phyloP scores from a whole-genome alignment of 1,140 invertebrate species.

The Diprion similis region DNA sequence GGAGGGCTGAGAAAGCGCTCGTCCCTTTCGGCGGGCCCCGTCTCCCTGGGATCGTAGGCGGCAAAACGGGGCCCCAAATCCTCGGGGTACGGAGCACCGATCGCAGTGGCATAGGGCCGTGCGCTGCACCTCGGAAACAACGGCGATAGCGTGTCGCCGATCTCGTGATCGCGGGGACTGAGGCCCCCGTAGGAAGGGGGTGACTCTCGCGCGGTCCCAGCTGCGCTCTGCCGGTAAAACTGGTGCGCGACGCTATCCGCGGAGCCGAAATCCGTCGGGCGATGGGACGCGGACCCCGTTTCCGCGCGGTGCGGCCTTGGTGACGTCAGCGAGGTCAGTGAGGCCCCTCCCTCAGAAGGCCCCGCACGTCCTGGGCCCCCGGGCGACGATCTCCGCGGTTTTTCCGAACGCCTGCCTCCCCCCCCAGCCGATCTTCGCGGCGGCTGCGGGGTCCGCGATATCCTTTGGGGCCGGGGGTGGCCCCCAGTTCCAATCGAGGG shows the following conservation, averaged over 20 bases:
- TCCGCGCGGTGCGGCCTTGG: neutral
- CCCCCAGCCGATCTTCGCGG: conserved; percentile 29
- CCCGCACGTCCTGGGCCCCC: conserved; percentile 12
- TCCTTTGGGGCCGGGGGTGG: conserved; percentile 22
- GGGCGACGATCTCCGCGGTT: conserved; percentile 5
- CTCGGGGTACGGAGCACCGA: neutral
- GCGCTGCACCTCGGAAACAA: conserved; percentile 37
- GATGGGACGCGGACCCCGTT: neutral
- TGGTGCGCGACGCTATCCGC: conserved; percentile 29
- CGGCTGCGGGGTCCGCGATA: conserved; percentile 45
- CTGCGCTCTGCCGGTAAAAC: conserved; percentile 22
- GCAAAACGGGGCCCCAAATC: conserved; percentile 22
- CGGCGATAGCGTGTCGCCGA: conserved; percentile 29
- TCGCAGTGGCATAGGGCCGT: conserved; percentile 13
- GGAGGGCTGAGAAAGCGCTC: conserved; percentile 20
- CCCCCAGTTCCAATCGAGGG: conserved; percentile 28
- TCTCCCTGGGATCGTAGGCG: conserved; percentile 16
- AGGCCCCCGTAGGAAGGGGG: conserved; percentile 32
- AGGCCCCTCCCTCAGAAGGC: conserved; percentile 31
- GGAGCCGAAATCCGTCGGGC: conserved; percentile 3
- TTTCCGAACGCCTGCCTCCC: neutral
- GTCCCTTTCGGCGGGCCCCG: conserved; percentile 9
- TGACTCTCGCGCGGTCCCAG: conserved; percentile 24
- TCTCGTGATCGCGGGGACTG: conserved; percentile 29
- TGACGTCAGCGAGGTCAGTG: conserved; percentile 27